Conservation (phyloP, 1,140 invertebrate species). For the Pseudobourletiella spinata region DNA sequence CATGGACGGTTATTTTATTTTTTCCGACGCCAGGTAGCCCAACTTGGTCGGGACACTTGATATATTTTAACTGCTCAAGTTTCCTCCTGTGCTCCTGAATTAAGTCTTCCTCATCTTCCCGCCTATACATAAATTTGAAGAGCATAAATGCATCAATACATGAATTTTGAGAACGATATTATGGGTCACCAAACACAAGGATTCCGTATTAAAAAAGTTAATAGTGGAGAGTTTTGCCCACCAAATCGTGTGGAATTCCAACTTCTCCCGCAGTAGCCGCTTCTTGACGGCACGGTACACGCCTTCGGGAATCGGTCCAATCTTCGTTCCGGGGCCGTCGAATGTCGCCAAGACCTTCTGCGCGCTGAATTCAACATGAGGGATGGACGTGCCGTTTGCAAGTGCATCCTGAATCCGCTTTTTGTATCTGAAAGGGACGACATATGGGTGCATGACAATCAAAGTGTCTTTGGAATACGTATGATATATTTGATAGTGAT, state of each 20-base stretch:
- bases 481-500: too few relatives aligned
- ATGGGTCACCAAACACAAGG: too few relatives aligned
- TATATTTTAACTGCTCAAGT: background rate
- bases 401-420: constrained; percentile 21
- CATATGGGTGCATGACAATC: too few relatives aligned
- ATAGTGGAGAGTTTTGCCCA: too few relatives aligned
- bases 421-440: too few relatives aligned
- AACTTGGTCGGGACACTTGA: constrained; percentile 10
- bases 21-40: constrained; percentile 8
- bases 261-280: constrained; percentile 15
- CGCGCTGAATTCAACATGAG: constrained; percentile 23
- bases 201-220: too few relatives aligned
- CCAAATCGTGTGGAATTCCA: constrained; percentile 26
- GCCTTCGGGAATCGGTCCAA: constrained; percentile 27
- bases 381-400: constrained; percentile 12
- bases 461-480: too few relatives aligned
- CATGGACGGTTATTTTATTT: background rate
- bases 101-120: too few relatives aligned
- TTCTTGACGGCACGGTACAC: constrained; percentile 29
- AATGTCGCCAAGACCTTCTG: constrained; percentile 29
- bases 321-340: constrained; percentile 19
- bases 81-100: background rate
- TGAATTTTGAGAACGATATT: too few relatives aligned
- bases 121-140: too few relatives aligned
- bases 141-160: too few relatives aligned